A percentile compares a stretch with the other conserved stretches of the same genome.
Evolutionary conservation across 1,140 invertebrate genomes (phyloP).

Genomic region (Solen grandis): DNA sequence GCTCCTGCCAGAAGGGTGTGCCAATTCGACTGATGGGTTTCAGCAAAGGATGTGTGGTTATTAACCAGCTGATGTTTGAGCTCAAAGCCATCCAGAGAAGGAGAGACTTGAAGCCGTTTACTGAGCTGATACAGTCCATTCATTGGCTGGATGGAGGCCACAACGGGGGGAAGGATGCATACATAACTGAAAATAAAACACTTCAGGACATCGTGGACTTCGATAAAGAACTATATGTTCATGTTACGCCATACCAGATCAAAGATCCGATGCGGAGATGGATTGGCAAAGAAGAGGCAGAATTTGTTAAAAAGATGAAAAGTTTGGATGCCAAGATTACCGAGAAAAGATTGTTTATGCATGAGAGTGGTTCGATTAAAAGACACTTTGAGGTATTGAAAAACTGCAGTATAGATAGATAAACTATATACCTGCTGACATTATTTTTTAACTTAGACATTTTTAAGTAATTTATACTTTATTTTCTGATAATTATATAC

Average conservation of each 20-base stretch:
- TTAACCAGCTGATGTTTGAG: constrained; percentile 94
- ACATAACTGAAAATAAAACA: constrained; percentile 88
- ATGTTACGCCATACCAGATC: constrained; percentile 92
- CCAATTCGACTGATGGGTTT: constrained; percentile 85
- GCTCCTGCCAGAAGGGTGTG: constrained; percentile 55
- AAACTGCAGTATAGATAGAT: constrained; percentile 57
- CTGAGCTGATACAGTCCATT: constrained; percentile 83
- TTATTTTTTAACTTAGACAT: background rate
- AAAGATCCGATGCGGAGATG: constrained; percentile 88
- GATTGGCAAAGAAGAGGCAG: constrained; percentile 90
- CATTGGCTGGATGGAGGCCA: constrained; percentile 95
- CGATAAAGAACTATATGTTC: constrained; percentile 83
- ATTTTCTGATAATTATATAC: constrained; percentile 8
- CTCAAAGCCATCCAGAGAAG: constrained; percentile 82
- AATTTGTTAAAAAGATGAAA: constrained; percentile 86
- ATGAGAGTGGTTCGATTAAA: constrained; percentile 84
- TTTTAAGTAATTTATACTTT: background rate
- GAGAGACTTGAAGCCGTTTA: constrained; percentile 59
- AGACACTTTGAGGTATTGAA: constrained; percentile 88
- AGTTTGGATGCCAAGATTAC: constrained; percentile 85
- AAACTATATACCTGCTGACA: background rate
- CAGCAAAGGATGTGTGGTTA: constrained; percentile 94
- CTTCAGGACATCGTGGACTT: constrained; percentile 85
- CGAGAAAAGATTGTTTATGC: constrained; percentile 86
- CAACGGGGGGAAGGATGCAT: constrained; percentile 88